phyloP scores from a whole-genome alignment of 2,797 vertebrate genomes.

The Anguilla anguilla region DNA sequence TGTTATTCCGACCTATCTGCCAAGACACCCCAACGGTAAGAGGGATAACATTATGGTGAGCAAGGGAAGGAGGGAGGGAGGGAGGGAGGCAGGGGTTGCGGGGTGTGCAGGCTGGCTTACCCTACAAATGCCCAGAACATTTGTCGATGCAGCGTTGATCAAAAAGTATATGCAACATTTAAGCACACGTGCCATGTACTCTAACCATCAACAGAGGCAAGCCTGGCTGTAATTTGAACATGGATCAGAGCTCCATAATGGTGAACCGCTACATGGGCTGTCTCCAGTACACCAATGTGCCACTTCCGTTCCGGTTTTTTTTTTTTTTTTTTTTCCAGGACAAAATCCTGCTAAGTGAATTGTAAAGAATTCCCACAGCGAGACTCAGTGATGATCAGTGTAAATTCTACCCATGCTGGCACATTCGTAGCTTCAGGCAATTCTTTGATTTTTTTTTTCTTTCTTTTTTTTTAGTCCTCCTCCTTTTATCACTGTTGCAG shows the following conservation, averaged over 20 bases:
- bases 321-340: conserved; percentile 49
- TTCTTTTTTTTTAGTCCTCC: conserved; percentile 26
- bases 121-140: background rate
- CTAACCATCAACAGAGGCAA: background rate
- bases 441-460: conserved; percentile 39
- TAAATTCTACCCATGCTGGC: conserved; percentile 65
- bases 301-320: conserved; percentile 54
- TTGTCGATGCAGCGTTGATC: background rate
- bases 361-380: conserved; percentile 56
- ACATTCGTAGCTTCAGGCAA: conserved; percentile 63
- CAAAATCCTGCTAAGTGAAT: conserved; percentile 62
- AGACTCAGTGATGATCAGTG: conserved; percentile 62
- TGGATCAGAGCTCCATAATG: conserved; percentile 21
- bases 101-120: background rate
- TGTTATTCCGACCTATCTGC: background rate
- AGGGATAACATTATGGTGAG: background rate
- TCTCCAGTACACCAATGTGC: conserved; percentile 57
- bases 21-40: background rate
- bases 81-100: background rate
- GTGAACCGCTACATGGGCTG: conserved; percentile 59
- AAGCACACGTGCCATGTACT: background rate
- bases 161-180: background rate
- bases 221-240: background rate
- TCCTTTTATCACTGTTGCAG: conserved; percentile 39
- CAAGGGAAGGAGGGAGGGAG: background rate